These are phyloP conservation scores for Mycogona germanica DNA, from an alignment of 2,888 invertebrate genomes.

Conservation along the genomic window DNA sequence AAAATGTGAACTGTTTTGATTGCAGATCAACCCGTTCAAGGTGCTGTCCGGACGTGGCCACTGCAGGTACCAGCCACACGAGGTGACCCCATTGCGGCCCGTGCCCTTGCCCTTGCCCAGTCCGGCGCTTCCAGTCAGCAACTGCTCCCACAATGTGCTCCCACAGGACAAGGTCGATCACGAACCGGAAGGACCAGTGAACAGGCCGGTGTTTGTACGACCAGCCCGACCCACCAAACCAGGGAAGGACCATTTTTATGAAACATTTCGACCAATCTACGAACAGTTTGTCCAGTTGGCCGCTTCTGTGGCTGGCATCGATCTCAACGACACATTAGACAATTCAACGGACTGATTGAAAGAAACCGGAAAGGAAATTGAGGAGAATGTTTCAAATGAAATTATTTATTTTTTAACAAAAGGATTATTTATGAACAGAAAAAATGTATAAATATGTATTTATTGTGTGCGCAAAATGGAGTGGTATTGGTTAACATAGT, in stretches of 20 bases:
- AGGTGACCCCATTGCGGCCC: too few relatives aligned
- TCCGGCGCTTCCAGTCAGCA: neutral
- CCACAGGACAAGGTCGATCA: neutral
- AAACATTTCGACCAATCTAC: conserved; percentile 14
- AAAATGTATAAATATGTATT: too few relatives aligned
- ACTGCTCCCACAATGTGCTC: neutral
- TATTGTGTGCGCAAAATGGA: too few relatives aligned
- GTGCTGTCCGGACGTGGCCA: conserved; percentile 8
- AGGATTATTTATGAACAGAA: too few relatives aligned
- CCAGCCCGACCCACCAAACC: neutral
- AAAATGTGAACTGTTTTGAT: neutral
- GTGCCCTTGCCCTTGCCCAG: too few relatives aligned
- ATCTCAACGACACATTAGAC: conserved; percentile 5
- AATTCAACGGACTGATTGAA: too few relatives aligned
- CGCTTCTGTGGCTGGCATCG: conserved; percentile 8
- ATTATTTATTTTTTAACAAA: too few relatives aligned
- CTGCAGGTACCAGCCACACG: conserved; percentile 1
- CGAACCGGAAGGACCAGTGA: neutral
- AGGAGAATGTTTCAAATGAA: too few relatives aligned
- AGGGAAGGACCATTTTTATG: conserved; percentile 8
- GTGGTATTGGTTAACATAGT: too few relatives aligned
- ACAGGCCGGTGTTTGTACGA: neutral
- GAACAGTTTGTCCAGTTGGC: conserved; percentile 14
- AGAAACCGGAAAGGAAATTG: too few relatives aligned
- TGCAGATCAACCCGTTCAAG: conserved; percentile 8